Evolutionary conservation across 2,888 invertebrate genomes (phyloP).

Genomic region (Coelopa pilipes): DNA sequence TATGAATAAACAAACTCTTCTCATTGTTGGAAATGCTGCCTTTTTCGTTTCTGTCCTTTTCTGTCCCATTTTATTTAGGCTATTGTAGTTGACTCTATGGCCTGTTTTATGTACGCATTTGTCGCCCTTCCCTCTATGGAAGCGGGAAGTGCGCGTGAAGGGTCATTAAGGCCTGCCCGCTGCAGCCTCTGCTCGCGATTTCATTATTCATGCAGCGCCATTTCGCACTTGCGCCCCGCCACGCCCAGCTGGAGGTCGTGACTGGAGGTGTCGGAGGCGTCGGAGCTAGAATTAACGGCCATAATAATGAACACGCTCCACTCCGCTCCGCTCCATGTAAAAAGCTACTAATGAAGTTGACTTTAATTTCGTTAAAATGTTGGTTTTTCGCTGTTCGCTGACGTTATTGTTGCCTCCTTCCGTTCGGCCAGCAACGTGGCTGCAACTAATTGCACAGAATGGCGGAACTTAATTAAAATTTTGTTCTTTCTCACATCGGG

Average conservation of each 20-base stretch:
- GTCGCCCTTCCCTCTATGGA: neutral
- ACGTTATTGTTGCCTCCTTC: neutral
- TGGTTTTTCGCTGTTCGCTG: slow-evolving; percentile 5
- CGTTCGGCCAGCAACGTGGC: neutral
- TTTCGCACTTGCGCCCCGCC: neutral
- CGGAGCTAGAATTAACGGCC: slow-evolving; percentile 14
- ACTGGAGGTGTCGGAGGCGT: too few relatives aligned
- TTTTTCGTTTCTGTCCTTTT: neutral
- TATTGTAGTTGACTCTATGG: neutral
- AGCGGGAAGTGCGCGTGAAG: neutral
- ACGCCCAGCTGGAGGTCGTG: neutral
- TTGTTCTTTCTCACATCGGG: neutral
- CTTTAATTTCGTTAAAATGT: slow-evolving; percentile 9
- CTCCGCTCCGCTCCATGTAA: too few relatives aligned
- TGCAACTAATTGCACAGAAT: slow-evolving; percentile 30
- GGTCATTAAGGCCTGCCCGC: neutral
- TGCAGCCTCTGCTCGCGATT: slow-evolving; percentile 5
- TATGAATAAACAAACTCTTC: too few relatives aligned
- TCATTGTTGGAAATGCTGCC: too few relatives aligned
- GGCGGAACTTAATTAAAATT: slow-evolving; percentile 8
- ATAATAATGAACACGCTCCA: slow-evolving; percentile 20
- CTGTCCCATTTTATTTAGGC: neutral
- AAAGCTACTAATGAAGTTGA: slow-evolving; percentile 15
- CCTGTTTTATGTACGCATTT: neutral
- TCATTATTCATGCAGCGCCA: slow-evolving; percentile 22